Evolutionary conservation across 2,888 invertebrate genomes (phyloP).

Genomic region (Oscheius sp.): DNA sequence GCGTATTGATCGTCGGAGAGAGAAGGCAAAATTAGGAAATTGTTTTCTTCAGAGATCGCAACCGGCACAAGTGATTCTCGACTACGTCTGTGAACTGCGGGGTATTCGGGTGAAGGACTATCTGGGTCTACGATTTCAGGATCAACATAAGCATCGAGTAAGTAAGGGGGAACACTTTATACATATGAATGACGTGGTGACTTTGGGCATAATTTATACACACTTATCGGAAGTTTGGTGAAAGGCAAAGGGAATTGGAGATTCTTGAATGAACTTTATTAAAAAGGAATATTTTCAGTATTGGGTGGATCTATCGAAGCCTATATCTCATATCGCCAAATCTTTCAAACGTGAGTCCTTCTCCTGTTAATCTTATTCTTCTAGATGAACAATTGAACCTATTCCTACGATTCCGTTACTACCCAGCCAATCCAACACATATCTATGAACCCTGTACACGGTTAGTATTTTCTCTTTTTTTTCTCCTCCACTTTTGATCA

Average conservation of each 20-base stretch:
- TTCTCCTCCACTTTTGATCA: neutral
- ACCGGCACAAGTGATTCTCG: constrained; percentile 84
- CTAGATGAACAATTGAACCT: constrained; percentile 77
- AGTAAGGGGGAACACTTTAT: no score
- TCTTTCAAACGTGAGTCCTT: constrained; percentile 84
- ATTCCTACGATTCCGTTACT: constrained; percentile 96
- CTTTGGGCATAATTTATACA: no score
- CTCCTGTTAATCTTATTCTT: constrained; percentile 10
- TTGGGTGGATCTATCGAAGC: constrained; percentile 90
- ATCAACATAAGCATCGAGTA: constrained; percentile 87
- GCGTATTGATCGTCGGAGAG: neutral
- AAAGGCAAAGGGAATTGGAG: no score
- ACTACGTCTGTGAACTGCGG: constrained; percentile 88
- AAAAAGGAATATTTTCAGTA: constrained; percentile 79
- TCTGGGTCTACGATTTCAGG: constrained; percentile 91
- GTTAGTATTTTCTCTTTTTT: constrained; percentile 56
- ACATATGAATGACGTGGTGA: no score
- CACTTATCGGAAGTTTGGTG: no score
- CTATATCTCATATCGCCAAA: constrained; percentile 79
- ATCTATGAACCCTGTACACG: constrained; percentile 92
- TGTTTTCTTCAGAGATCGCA: constrained; percentile 72
- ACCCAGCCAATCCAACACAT: constrained; percentile 91
- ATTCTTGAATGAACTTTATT: no score
- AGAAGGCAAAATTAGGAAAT: no score
- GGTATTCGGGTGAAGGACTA: constrained; percentile 92